Evolutionary conservation across 2,113 vertebrate genomes (phyloP).

Genomic region (Nibea albiflora): DNA sequence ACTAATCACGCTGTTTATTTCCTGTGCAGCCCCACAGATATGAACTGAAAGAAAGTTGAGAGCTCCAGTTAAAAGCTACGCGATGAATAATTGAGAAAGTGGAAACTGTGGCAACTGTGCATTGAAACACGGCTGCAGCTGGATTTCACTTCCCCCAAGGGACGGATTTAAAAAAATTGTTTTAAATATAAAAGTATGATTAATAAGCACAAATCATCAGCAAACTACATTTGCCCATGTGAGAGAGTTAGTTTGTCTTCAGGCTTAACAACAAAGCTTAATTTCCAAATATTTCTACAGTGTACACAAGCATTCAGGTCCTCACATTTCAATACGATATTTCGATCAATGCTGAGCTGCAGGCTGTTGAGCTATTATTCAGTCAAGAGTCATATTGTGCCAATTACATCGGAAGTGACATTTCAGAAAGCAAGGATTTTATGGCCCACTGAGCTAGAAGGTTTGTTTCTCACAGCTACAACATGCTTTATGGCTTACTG

Average conservation of each 20-base stretch:
- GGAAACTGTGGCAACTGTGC: neutral
- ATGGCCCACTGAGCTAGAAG: constrained; percentile 4
- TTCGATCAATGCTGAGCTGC: constrained; percentile 32
- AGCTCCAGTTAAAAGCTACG: constrained; percentile 18
- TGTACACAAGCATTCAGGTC: neutral
- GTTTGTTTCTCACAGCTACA: constrained; percentile 29
- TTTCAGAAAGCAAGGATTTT: constrained; percentile 41
- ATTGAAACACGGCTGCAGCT: neutral
- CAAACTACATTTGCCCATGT: constrained; percentile 8
- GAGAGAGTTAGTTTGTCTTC: constrained; percentile 24
- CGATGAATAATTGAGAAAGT: constrained; percentile 28
- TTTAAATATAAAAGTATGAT: neutral
- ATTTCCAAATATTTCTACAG: constrained; percentile 24
- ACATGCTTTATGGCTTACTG: constrained; percentile 35
- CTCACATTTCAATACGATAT: neutral
- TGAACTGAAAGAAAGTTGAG: constrained; percentile 43
- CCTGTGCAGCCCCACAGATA: constrained; percentile 38
- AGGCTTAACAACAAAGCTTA: constrained; percentile 10
- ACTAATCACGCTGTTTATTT: constrained; percentile 42
- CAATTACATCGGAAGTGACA: constrained; percentile 42
- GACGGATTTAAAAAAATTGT: neutral
- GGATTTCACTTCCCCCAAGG: constrained; percentile 13
- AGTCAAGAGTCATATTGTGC: constrained; percentile 1
- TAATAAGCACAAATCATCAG: neutral
- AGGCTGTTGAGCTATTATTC: constrained; percentile 17